phyloP scores from a whole-genome alignment of 2,888 invertebrate species.

The Chorisops tibialis region DNA sequence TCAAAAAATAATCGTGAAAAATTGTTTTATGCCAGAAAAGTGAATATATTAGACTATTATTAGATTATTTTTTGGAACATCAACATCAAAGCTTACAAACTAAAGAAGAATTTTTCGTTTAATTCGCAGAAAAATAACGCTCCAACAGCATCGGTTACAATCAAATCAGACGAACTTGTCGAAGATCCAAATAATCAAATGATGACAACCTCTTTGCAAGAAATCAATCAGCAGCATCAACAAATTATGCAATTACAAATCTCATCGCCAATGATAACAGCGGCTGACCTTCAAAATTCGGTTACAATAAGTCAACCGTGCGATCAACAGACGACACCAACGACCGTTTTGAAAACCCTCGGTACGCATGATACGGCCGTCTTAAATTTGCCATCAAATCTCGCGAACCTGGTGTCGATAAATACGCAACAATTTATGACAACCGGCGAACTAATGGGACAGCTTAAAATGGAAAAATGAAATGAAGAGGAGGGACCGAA shows the following conservation, averaged over 20 bases:
- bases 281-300: conserved; percentile 44
- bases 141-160: neutral
- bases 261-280: conserved; percentile 40
- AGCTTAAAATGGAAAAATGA: conserved; percentile 45
- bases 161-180: neutral
- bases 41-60: no score
- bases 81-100: no score
- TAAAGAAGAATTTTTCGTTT: neutral
- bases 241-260: conserved; percentile 50
- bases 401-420: conserved; percentile 47
- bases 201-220: conserved; percentile 28
- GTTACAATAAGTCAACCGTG: conserved; percentile 48
- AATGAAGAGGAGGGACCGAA: conserved; percentile 37
- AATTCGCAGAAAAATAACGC: neutral
- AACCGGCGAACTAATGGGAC: conserved; percentile 43
- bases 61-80: no score
- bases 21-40: no score
- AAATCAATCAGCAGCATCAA: conserved; percentile 35
- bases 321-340: conserved; percentile 33
- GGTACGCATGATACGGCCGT: conserved; percentile 45
- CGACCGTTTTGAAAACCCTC: conserved; percentile 38
- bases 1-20: no score
- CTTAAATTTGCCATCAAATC: conserved; percentile 43
- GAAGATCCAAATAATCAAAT: neutral
- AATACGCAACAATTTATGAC: conserved; percentile 46